phyloP scores from a whole-genome alignment of 1,140 invertebrate genomes.

The Pogonomyrmex barbatus region DNA sequence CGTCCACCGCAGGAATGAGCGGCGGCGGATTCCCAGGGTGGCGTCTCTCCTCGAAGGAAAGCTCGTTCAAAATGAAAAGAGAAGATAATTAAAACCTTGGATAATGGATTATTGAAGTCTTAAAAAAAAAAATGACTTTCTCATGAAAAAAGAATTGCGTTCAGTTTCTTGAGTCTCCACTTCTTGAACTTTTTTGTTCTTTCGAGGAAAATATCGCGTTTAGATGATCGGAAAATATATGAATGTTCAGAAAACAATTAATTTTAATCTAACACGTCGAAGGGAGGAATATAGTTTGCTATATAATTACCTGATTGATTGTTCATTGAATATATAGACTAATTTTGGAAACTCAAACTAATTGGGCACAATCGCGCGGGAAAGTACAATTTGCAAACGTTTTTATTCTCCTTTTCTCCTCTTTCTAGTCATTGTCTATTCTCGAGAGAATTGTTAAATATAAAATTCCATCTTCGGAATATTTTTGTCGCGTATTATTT shows the following conservation, averaged over 20 bases:
- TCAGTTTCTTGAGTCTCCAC: not conserved
- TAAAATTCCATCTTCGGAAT: not conserved
- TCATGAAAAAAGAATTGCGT: not conserved
- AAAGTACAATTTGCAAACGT: not conserved
- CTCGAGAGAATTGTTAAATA: not conserved
- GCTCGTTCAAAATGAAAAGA: not conserved
- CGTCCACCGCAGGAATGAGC: not conserved
- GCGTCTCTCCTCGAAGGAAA: not conserved
- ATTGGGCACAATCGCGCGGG: not conserved
- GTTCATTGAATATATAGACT: not conserved
- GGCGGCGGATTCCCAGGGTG: too few relatives aligned
- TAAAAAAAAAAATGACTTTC: not conserved
- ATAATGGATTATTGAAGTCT: not conserved
- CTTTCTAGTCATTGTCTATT: constrained; percentile 4
- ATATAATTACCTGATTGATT: constrained; percentile 7
- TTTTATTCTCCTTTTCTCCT: not conserved
- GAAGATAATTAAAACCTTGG: not conserved
- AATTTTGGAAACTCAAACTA: constrained; percentile 10
- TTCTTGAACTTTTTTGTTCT: too few relatives aligned
- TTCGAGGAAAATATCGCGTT: not conserved
- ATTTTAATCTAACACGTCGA: not conserved
- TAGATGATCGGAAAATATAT: not conserved
- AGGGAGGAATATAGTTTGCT: not conserved
- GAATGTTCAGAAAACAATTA: not conserved
- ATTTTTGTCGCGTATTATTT: constrained; percentile 12